Conservation (phyloP, 2,888 invertebrate species). For the Anarsia innoxiella region DNA sequence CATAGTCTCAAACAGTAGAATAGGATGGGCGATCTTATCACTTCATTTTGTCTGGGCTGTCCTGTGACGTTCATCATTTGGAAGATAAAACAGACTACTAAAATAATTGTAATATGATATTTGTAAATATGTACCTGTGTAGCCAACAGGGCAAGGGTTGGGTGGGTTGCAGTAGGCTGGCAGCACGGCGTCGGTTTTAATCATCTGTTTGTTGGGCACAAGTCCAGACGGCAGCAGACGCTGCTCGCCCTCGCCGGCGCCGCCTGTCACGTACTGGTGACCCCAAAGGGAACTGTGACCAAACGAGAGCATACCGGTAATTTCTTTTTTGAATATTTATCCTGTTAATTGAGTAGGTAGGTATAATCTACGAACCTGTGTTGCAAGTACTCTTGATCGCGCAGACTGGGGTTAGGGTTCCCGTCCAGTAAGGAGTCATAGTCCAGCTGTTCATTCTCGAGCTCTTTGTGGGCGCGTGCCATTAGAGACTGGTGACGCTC, state of each 20-base stretch:
- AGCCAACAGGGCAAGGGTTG: conserved; percentile 98
- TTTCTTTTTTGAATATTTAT: neutral
- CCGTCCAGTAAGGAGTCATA: conserved; percentile 82
- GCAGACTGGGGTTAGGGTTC: conserved; percentile 84
- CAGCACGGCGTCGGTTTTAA: conserved; percentile 92
- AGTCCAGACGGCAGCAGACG: conserved; percentile 74
- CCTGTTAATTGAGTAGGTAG: too few species aligned
- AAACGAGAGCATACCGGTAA: too few species aligned
- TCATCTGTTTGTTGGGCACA: conserved; percentile 79
- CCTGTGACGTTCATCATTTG: too few species aligned
- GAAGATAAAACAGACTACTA: too few species aligned
- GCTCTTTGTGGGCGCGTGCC: conserved; percentile 74
- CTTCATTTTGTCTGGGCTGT: too few species aligned
- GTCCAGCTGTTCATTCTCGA: conserved; percentile 79
- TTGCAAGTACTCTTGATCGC: conserved; percentile 91
- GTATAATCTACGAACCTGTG: conserved; percentile 78
- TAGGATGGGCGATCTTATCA: too few species aligned
- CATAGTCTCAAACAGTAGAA: too few species aligned
- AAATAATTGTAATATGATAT: too few species aligned
- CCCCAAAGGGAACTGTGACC: conserved; percentile 80
- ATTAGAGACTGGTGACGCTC: conserved; percentile 61
- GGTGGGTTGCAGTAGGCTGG: conserved; percentile 99
- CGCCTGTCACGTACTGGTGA: conserved; percentile 84
- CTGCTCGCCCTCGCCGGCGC: conserved; percentile 86
- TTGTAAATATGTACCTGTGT: conserved; percentile 76